Evolutionary conservation across 2,113 vertebrate genomes (phyloP), one percentile per base, ranked within the genome.

Genomic region (Ahaetulla prasina): DNA sequence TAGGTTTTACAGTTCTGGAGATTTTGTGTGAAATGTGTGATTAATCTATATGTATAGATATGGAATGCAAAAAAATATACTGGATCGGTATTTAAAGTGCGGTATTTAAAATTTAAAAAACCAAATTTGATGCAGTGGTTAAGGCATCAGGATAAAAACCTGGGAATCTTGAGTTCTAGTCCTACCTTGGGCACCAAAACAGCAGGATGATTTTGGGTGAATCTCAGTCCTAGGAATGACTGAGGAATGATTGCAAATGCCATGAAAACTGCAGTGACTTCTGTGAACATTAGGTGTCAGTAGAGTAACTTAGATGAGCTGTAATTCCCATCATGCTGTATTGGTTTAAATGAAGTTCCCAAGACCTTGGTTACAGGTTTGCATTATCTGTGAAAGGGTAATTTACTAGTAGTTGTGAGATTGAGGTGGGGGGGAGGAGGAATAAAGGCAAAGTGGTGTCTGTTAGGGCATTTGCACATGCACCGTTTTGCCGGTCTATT

Each of bases 281-380:
- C 30, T 68, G 30, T 49, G 30, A 39, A 57, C 92, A 14, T 20
- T 60, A 92, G 92, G 47, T 92, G 92, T 74, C 92, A 85, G 52
- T 92, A 30, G 85, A 92, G 50, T 47, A 89, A 60, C 50, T 54
- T 39, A 30, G 30, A 89, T 60, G 22, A 89, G 8, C 47, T 85
- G 5, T 5, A 50, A 27, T n/a, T 52, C n/a, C 25, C 55, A 53
- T 2, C 47, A 18, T 8, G 52, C 54, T 52, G n/a, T 52, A 86
- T 86, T 49, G 23, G 47, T 86, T 86, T 86, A 47, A 85, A 85
- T 25, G 43, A 47, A 45, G 45, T 47, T 47, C 45, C 43, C 43
- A 11, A 85, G 22, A 4, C 7, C 16, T 11, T 85, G 23, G 43
- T 23, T 47, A 45, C 20, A 85, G 43, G 3, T 45, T 85, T 85